phyloP scores from a whole-genome alignment of 2,888 invertebrate species.

The Ophioninae sp. region DNA sequence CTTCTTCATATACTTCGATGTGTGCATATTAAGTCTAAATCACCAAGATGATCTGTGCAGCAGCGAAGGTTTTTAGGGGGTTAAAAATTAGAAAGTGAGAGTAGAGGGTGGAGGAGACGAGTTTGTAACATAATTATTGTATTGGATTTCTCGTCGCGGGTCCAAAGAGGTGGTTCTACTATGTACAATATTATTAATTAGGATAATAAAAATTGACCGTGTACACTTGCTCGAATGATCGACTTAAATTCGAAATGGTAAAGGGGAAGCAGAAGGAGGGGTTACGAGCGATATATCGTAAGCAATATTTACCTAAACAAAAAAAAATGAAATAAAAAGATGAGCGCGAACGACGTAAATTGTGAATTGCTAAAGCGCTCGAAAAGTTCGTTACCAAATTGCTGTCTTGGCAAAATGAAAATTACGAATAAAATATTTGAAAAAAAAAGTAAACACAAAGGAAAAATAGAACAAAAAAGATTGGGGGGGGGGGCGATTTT shows the following conservation, averaged over 20 bases:
- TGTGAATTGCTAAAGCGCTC: slow-evolving; percentile 23
- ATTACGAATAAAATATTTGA: slow-evolving; percentile 35
- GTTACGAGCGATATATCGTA: slow-evolving; percentile 67
- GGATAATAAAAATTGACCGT: slow-evolving; percentile 46
- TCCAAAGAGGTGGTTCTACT: slow-evolving; percentile 76
- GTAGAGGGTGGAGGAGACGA: slow-evolving; percentile 23
- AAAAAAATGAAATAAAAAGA: slow-evolving; percentile 41
- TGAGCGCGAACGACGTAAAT: background rate
- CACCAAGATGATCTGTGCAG: slow-evolving; percentile 18
- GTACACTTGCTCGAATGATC: slow-evolving; percentile 40
- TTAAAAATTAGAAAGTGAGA: background rate
- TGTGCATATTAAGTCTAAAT: slow-evolving; percentile 5
- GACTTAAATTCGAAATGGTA: slow-evolving; percentile 29
- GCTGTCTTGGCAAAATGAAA: slow-evolving; percentile 53
- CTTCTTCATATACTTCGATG: slow-evolving; percentile 32
- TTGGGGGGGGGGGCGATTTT: slow-evolving; percentile 33
- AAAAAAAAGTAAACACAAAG: slow-evolving; percentile 31
- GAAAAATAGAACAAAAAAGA: slow-evolving; percentile 36
- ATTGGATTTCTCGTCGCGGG: slow-evolving; percentile 78
- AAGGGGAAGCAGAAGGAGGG: slow-evolving; percentile 23
- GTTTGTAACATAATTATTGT: slow-evolving; percentile 55
- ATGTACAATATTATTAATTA: slow-evolving; percentile 64
- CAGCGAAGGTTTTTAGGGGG: slow-evolving; percentile 1
- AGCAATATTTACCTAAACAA: slow-evolving; percentile 71
- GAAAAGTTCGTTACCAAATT: slow-evolving; percentile 27